Base-by-base conservation (phyloP, 2,797 vertebrate genomes). In the Pseudopleuronectes americanus region DNA sequence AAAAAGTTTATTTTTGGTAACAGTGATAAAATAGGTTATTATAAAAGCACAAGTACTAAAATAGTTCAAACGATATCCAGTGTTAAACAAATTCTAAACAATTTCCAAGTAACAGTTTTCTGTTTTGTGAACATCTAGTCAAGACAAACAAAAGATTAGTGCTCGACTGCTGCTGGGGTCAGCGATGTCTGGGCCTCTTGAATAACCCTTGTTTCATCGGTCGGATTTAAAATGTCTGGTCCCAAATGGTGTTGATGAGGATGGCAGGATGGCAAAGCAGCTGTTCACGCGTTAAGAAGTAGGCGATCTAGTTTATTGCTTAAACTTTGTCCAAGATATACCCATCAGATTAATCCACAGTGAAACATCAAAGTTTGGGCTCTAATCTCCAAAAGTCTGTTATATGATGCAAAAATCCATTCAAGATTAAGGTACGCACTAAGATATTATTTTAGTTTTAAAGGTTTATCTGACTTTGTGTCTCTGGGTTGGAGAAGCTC, bases 311-410 rank as follows among this genome's bases (percentile, higher is more conserved):
- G 71, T 68, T 80, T 21, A 75, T 67, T 65, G 57, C 60, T 45
- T 69, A 56, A 72, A 76, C 70, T 71, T 76, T 64, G 54, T 43
- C 66, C 62, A 83, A 83, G 68, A 90, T 79, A 49, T 71, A 65
- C 64, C 63, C 17, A 71, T 64, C 72, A 79, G 84, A 91, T 92
- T 74, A 86, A 74, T 73, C 49, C 48, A 59, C 82, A 79, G 71
- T 65, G 61, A 80, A 89, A 84, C 64, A 69, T 55, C 59, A 72
- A 74, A 57, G 16, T 74, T 81, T 77, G 47, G 5, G 57, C 52
- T 66, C 16, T 68, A 76, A 84, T 90, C 70, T 63, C 74, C 69
- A 1, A 51, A 60, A 53, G 31, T 73, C 78, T 77, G 22, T 75
- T 61, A 55, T 80, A 45, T 74, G 53, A 76, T 58, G 47, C 57